Base-by-base conservation (phyloP, 2,888 invertebrate genomes). In the Zonitis immaculata region DNA sequence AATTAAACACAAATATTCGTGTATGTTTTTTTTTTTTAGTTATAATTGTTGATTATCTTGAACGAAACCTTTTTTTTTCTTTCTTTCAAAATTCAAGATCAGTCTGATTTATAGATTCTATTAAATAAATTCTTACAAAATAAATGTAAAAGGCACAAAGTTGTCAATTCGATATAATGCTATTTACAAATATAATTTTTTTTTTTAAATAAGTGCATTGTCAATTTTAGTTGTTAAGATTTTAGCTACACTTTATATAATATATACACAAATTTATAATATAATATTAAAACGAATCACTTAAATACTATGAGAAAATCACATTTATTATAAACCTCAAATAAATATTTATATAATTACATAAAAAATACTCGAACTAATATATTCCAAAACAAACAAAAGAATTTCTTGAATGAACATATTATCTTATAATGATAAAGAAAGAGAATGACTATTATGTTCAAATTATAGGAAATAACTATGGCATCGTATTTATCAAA, bases 61-160 rank as follows among this genome's bases (percentile, higher is more conserved):
- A 53, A 49, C 45, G 43, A 47, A 47, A 54, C 43, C 35, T 22
- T 11, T 25, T 6, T 25, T 25, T 25, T 25, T 25, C 25, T 16
- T 32, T 44, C n/a, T n/a, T n/a, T n/a, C n/a, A n/a, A 1, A 44
- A 44, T 44, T 44, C 44, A 44, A 44, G 44, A 44, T 44, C 43
- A 49, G 50, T 54, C 44, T 51, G 54, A 51, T 32, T 32, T 32
- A 32, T 32, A 14, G 51, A 35, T 51, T 55, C 42, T 48, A 52
- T 32, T 49, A 55, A 52, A 52, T 55, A 48, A 48, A 47, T 51
- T 32, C 42, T 54, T 51, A 54, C 18, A 51, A 62, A 62, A 52
- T 58, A n/a, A 59, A 61, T 59, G 55, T 60, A 63, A 60, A 68
- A 68, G 68, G 68, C 68, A 68, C 68, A 65, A 65, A 61, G 62